These are phyloP conservation scores for Delphinus delphis DNA, from an alignment of 2,113 vertebrate genomes.

Conservation along the genomic window DNA sequence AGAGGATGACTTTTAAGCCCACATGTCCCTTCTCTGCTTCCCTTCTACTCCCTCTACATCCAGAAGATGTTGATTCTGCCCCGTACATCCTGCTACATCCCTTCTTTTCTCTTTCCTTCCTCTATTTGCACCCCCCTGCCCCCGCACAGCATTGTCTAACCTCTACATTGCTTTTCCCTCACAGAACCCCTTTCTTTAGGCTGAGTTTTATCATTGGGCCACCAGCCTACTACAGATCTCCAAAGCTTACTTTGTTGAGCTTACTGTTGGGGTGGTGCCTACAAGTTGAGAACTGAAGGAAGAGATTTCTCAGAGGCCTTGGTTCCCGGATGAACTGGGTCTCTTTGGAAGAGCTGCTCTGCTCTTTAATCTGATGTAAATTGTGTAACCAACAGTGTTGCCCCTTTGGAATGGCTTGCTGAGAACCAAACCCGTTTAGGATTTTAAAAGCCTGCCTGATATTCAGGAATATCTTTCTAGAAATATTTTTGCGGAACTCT, in stretches of 20 bases:
- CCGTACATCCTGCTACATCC: accelerated
- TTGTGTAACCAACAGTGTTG: not conserved
- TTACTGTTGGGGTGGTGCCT: not conserved
- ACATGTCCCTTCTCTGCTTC: too few relatives aligned
- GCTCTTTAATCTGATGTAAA: not conserved
- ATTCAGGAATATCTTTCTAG: not conserved
- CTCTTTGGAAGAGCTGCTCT: not conserved
- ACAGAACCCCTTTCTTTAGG: not conserved
- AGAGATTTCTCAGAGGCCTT: not conserved
- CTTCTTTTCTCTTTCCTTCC: not conserved
- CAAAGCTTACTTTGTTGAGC: not conserved
- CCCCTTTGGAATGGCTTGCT: not conserved
- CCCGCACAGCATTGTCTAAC: accelerated
- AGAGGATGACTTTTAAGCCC: too few relatives aligned
- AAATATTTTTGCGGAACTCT: not conserved
- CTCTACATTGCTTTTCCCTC: not conserved
- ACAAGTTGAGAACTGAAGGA: not conserved
- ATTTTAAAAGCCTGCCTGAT: not conserved
- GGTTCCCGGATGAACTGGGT: not conserved
- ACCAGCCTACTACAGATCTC: too few relatives aligned
- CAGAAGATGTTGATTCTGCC: not conserved
- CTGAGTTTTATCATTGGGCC: not conserved
- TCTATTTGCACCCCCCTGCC: too few relatives aligned
- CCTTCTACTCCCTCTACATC: too few relatives aligned
- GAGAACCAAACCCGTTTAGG: not conserved